Conservation (phyloP, 2,797 vertebrate genomes). For the Periophthalmus magnuspinnatus region DNA sequence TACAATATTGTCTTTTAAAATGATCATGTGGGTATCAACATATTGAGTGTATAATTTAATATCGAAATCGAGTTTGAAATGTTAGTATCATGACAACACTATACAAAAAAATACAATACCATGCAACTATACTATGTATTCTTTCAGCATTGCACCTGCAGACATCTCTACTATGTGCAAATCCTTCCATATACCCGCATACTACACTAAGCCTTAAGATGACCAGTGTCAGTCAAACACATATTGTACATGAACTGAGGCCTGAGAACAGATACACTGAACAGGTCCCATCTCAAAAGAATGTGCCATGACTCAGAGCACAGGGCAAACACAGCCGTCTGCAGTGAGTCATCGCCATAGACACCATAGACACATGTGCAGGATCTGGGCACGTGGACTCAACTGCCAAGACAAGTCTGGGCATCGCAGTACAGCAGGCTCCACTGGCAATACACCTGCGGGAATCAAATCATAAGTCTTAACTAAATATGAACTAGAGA, state of each 20-base stretch:
- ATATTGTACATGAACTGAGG: conserved; percentile 18
- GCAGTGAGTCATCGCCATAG: conserved; percentile 63
- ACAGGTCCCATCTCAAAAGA: conserved; percentile 43
- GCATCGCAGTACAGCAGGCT: conserved; percentile 29
- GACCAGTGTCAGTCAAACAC: conserved; percentile 43
- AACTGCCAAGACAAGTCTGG: conserved; percentile 48
- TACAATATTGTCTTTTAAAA: too few species aligned
- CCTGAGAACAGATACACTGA: conserved; percentile 58
- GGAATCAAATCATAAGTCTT: conserved; percentile 27
- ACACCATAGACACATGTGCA: conserved; percentile 63
- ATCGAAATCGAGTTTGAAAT: too few species aligned
- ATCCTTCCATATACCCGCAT: background rate
- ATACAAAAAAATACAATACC: background rate
- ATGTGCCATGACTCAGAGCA: conserved; percentile 55
- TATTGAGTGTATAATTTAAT: too few species aligned
- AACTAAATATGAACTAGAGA: background rate
- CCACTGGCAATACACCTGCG: conserved; percentile 40
- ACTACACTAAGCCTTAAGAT: conserved; percentile 3
- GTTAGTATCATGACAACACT: too few species aligned
- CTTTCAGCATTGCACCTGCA: background rate
- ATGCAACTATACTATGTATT: background rate
- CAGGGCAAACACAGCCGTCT: conserved; percentile 61
- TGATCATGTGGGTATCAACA: too few species aligned
- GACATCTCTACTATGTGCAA: background rate
- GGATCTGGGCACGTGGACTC: conserved; percentile 60